phyloP scores from a whole-genome alignment of 2,888 invertebrate species.

The Dione juno region DNA sequence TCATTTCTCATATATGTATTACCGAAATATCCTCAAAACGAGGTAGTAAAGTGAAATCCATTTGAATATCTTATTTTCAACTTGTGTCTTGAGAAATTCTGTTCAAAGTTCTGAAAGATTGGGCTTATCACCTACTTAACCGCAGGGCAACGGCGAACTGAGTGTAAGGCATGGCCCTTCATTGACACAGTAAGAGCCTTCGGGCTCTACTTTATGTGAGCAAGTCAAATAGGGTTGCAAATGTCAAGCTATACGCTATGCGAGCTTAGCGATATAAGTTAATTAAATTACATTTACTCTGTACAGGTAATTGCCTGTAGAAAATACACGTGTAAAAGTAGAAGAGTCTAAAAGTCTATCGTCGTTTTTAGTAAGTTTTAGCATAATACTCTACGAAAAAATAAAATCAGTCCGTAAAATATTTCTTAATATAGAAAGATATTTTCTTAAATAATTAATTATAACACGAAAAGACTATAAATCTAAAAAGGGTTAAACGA shows the following conservation, averaged over 20 bases:
- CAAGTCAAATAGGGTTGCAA: conserved; percentile 40
- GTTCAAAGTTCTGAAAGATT: conserved; percentile 48
- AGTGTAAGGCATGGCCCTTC: conserved; percentile 35
- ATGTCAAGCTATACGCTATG: conserved; percentile 29
- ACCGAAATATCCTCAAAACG: conserved; percentile 7
- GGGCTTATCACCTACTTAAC: conserved; percentile 50
- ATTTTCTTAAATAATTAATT: background rate
- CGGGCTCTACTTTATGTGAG: conserved; percentile 45
- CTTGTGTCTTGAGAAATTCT: conserved; percentile 43
- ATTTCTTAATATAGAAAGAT: background rate
- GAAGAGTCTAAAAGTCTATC: too few relatives aligned
- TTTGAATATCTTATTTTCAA: conserved; percentile 41
- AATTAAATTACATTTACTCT: background rate
- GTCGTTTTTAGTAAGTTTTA: background rate
- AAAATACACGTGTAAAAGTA: background rate
- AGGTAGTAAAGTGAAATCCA: background rate
- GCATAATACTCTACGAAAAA: too few relatives aligned
- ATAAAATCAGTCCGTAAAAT: background rate
- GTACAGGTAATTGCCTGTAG: background rate
- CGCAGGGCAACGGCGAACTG: conserved; percentile 45
- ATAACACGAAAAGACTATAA: background rate
- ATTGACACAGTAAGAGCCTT: conserved; percentile 47
- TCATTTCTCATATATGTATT: conserved; percentile 1
- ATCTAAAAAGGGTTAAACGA: background rate
- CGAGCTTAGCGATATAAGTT: conserved; percentile 13